These are phyloP conservation scores for Trichogramma dendrolimi DNA, from an alignment of 2,888 invertebrate genomes.

Conservation along the genomic window DNA sequence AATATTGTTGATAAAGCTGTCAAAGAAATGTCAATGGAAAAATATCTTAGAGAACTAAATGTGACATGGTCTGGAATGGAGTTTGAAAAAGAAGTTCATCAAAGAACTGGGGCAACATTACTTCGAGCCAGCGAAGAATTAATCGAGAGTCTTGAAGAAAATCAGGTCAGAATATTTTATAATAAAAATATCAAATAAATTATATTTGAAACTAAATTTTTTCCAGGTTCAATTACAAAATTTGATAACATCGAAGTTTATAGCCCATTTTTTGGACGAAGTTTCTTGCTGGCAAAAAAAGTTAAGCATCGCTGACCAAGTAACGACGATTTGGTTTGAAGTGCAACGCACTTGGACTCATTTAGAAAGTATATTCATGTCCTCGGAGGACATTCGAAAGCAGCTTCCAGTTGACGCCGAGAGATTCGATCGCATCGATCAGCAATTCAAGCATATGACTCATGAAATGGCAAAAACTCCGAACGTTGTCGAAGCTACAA, in stretches of 20 bases:
- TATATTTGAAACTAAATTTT: not conserved
- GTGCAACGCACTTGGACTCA: slow-evolving; percentile 97
- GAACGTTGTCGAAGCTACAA: slow-evolving; percentile 89
- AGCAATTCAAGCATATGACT: slow-evolving; percentile 79
- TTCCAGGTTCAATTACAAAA: slow-evolving; percentile 86
- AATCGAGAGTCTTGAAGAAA: slow-evolving; percentile 95
- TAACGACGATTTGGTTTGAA: slow-evolving; percentile 88
- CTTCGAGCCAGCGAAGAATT: slow-evolving; percentile 90
- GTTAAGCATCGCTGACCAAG: slow-evolving; percentile 88
- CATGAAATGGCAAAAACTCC: slow-evolving; percentile 74
- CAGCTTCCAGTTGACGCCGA: slow-evolving; percentile 91
- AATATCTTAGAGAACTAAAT: slow-evolving; percentile 83
- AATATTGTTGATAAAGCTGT: slow-evolving; percentile 97
- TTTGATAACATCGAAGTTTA: slow-evolving; percentile 93
- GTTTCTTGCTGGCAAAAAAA: slow-evolving; percentile 93
- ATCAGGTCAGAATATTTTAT: slow-evolving; percentile 64
- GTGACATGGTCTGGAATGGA: slow-evolving; percentile 91
- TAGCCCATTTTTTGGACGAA: slow-evolving; percentile 91
- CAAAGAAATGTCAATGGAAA: slow-evolving; percentile 98
- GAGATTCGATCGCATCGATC: slow-evolving; percentile 86
- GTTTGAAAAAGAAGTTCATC: slow-evolving; percentile 84
- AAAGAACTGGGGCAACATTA: slow-evolving; percentile 80
- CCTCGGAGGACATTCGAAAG: slow-evolving; percentile 92
- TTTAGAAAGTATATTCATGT: slow-evolving; percentile 96
- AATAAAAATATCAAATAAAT: slow-evolving; percentile 1